Evolutionary conservation across 2,113 vertebrate species (phyloP), one percentile per base, ranked within the genome.

Genomic region (Malurus alboscapulatus): DNA sequence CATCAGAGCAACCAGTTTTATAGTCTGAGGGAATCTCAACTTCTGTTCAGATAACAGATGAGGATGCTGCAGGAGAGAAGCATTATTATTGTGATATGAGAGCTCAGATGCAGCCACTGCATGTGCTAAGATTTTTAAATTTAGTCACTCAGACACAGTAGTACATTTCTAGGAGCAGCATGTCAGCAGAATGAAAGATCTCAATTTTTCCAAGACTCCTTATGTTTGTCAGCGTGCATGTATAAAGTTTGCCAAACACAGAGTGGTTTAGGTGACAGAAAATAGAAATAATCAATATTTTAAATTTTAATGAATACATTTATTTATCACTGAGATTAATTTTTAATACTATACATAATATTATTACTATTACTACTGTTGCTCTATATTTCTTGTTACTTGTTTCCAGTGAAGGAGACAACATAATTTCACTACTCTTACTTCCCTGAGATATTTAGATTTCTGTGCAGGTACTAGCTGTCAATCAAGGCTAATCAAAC

Each of bases 401-500:
- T 90, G 68, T 90, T 93, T 86, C 88, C 94, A 95, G 83, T 89
- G 85, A 90, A 61, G 63, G 85, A 96, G 62, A 69, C 79, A 94
- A 44, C 40, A n/a, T 44, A 54, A 51, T 93, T 83, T 93, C 38
- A 48, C 32, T 38, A 30, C 84, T 92, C 51, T 94, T 90, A 48
- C 63, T 55, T 88, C 95, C 87, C 94, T 82, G 59, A 94, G 87
- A 45, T 94, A 87, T 89, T 98, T 97, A 92, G 94, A 88, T 98
- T 98, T 97, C 98, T 94, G 58, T 96, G 94, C 98, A 98, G 97
- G 96, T 98, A 96, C 90, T 81, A 78, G 76, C 96, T 98, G 97
- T 97, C 98, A 98, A 96, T 98, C 98, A 98, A 96, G 95, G 69
- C 97, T 98, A 98, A 98, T 98, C 98, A 98, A 98, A 98, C 96